A percentile compares a stretch with the other conserved stretches of the same genome.
phyloP scores from a whole-genome alignment of 2,888 invertebrate species.

The Gymnoscelis rufifasciata region DNA sequence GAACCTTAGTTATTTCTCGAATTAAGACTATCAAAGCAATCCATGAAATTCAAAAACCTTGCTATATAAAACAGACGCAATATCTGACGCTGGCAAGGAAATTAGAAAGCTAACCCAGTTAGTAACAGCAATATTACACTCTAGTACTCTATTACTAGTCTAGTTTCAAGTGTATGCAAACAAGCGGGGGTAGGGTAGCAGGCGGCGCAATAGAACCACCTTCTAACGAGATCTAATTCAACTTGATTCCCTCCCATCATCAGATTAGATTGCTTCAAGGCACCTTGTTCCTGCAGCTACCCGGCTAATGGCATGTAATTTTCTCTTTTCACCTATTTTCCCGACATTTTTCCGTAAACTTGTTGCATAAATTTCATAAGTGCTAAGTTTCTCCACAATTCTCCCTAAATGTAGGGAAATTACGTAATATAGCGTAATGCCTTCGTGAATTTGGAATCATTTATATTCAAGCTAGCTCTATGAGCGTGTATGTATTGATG shows the following conservation, averaged over 20 bases:
- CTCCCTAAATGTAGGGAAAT: not conserved
- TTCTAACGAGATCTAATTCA: slow-evolving; percentile 9
- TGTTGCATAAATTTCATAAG: slow-evolving; percentile 1
- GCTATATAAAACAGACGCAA: not conserved
- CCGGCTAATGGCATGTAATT: not conserved
- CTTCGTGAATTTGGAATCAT: slow-evolving; percentile 3
- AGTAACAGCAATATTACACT: slow-evolving; percentile 1
- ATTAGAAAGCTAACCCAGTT: slow-evolving; percentile 8
- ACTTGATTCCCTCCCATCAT: slow-evolving; percentile 7
- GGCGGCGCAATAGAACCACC: slow-evolving; percentile 6
- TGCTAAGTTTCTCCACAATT: not conserved
- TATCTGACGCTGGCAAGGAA: not conserved
- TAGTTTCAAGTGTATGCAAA: slow-evolving; percentile 16
- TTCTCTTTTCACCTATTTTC: not conserved
- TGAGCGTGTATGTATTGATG: slow-evolving; percentile 3
- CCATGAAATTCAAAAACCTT: not conserved
- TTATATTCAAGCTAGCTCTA: slow-evolving; percentile 10
- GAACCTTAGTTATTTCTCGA: not conserved
- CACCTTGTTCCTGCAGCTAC: not conserved
- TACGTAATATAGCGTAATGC: not conserved
- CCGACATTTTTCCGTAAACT: not conserved
- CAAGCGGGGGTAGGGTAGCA: slow-evolving; percentile 3
- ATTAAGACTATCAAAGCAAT: not conserved
- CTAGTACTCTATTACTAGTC: not conserved
- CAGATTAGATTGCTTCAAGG: slow-evolving; percentile 5